Evolutionary conservation across 2,888 invertebrate species (phyloP).

Genomic region (Idaea straminata): DNA sequence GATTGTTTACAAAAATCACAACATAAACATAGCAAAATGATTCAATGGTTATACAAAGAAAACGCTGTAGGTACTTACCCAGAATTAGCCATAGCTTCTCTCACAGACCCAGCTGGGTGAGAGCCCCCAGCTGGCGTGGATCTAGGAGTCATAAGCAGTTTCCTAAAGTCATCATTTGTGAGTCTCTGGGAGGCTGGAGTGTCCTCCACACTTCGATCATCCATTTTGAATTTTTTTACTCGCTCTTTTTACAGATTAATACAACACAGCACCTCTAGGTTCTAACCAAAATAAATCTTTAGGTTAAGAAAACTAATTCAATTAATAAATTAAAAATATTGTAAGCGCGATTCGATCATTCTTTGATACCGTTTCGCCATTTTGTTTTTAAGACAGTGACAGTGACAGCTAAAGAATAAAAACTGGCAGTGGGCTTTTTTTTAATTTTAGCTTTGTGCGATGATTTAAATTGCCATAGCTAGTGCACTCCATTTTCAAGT

Average conservation of each 20-base stretch:
- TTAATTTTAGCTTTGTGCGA: too few species aligned
- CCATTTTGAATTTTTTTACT: slow-evolving; percentile 57
- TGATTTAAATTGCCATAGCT: too few species aligned
- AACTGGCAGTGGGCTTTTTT: too few species aligned
- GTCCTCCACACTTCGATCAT: slow-evolving; percentile 75
- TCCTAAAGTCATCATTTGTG: slow-evolving; percentile 98
- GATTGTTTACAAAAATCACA: not conserved
- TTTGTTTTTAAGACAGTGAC: not conserved
- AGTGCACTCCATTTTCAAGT: too few species aligned
- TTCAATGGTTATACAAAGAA: not conserved
- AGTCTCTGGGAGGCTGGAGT: slow-evolving; percentile 88
- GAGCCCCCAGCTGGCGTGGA: slow-evolving; percentile 81
- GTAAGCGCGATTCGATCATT: not conserved
- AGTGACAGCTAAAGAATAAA: not conserved
- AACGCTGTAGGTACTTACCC: slow-evolving; percentile 49
- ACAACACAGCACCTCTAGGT: slow-evolving; percentile 1
- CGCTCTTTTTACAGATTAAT: not conserved
- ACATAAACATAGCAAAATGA: not conserved
- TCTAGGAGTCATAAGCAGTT: slow-evolving; percentile 96
- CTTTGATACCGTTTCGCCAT: not conserved
- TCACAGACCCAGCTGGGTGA: slow-evolving; percentile 80
- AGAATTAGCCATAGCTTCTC: slow-evolving; percentile 85
- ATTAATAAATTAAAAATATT: not conserved
- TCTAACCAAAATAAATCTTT: not conserved
- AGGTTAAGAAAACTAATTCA: not conserved